Conservation (phyloP, 2,888 invertebrate genomes). For the Drosophila antonietae region DNA sequence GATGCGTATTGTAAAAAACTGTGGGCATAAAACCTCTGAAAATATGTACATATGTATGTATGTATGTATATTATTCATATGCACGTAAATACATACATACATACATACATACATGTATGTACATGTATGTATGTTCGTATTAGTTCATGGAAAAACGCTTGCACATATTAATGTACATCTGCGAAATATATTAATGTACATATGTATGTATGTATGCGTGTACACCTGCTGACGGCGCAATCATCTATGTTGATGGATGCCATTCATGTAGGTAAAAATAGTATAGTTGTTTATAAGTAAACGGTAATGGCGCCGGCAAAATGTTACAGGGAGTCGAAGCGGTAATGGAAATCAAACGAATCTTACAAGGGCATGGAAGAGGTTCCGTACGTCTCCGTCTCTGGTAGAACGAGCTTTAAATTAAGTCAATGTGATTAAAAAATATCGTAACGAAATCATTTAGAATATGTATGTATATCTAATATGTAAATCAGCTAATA, state of each 20-base stretch:
- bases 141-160: not conserved
- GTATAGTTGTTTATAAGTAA: no score
- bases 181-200: not conserved
- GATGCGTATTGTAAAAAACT: slow-evolving; percentile 14
- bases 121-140: not conserved
- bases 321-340: not conserved
- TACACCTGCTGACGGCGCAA: slow-evolving; percentile 1
- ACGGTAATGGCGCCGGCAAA: not conserved
- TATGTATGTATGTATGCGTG: not conserved
- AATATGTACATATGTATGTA: not conserved
- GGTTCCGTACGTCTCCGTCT: no score
- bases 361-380: no score
- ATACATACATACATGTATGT: not conserved
- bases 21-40: not conserved
- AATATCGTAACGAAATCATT: no score
- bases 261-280: not conserved
- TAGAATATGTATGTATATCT: no score
- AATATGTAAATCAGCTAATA: no score
- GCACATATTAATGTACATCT: not conserved
- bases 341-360: not conserved
- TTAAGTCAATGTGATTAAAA: no score
- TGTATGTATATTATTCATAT: no score
- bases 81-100: not conserved
- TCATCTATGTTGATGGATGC: not conserved
- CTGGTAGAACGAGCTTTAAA: no score